These are phyloP conservation scores for Phataginus tricuspis DNA, from an alignment of 2,797 vertebrate species.

Conservation along the genomic window DNA sequence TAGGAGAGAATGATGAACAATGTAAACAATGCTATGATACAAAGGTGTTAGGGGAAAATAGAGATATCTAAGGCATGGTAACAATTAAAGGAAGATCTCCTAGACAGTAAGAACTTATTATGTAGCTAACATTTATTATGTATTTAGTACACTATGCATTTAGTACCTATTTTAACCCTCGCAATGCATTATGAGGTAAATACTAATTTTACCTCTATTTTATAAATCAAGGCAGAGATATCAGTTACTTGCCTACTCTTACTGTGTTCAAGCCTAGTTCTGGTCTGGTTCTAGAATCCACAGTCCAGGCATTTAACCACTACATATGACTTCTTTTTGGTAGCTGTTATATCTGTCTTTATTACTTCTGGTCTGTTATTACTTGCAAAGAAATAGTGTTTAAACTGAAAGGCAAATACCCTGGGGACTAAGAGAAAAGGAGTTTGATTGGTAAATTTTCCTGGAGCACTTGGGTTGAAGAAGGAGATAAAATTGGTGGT, in stretches of 20 bases:
- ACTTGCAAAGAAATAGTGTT: not conserved
- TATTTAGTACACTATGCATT: not conserved
- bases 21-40: not conserved
- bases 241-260: not conserved
- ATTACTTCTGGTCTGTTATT: not conserved
- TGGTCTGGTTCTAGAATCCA: not conserved
- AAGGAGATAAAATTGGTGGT: not conserved
- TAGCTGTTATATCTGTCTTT: not conserved
- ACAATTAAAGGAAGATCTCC: not conserved
- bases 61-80: not conserved
- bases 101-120: not conserved
- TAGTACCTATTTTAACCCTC: not conserved
- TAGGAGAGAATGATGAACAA: not conserved
- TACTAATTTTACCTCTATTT: not conserved
- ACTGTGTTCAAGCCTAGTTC: not conserved
- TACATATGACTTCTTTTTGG: not conserved
- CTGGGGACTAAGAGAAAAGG: not conserved
- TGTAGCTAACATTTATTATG: not conserved
- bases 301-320: not conserved
- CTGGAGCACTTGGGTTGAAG: not conserved
- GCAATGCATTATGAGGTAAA: not conserved
- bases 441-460: not conserved
- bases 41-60: not conserved
- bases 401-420: not conserved
- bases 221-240: conserved; percentile 29